Evolutionary conservation across 2,113 vertebrate species (phyloP).

Genomic region (Tiliqua scincoides): DNA sequence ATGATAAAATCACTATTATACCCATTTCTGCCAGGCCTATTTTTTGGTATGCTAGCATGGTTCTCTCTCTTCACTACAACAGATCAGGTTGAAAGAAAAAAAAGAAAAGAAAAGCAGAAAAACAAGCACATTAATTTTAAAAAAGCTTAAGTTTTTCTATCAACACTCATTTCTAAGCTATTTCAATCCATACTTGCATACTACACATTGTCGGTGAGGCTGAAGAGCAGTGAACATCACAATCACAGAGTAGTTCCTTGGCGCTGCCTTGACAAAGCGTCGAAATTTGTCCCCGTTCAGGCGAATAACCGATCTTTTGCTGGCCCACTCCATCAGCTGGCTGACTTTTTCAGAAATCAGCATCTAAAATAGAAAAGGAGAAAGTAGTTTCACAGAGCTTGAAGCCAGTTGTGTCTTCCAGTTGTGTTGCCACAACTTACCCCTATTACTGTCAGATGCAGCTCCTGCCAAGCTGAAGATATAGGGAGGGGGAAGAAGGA

Average conservation of each 20-base stretch:
- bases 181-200: slow-evolving; percentile 89
- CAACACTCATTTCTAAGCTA: not conserved
- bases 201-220: slow-evolving; percentile 92
- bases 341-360: slow-evolving; percentile 93
- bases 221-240: slow-evolving; percentile 98
- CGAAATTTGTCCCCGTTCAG: slow-evolving; percentile 98
- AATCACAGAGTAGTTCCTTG: slow-evolving; percentile 94
- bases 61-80: fast-evolving
- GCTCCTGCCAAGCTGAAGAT: not conserved
- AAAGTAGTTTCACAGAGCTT: not conserved
- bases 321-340: slow-evolving; percentile 96
- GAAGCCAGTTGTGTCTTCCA: not conserved
- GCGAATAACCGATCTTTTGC: slow-evolving; percentile 90
- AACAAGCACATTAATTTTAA: not conserved
- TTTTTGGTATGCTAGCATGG: fast-evolving
- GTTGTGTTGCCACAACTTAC: too few relatives aligned
- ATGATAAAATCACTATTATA: not conserved
- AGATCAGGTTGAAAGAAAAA: not conserved
- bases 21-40: not conserved
- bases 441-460: not conserved
- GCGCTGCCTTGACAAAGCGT: slow-evolving; percentile 92
- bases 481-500: not conserved
- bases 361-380: slow-evolving; percentile 77
- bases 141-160: too few relatives aligned
- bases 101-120: not conserved